Evolutionary conservation across 2,888 invertebrate genomes (phyloP), one percentile per base, ranked within the genome.

Genomic region (Eurois occulta): DNA sequence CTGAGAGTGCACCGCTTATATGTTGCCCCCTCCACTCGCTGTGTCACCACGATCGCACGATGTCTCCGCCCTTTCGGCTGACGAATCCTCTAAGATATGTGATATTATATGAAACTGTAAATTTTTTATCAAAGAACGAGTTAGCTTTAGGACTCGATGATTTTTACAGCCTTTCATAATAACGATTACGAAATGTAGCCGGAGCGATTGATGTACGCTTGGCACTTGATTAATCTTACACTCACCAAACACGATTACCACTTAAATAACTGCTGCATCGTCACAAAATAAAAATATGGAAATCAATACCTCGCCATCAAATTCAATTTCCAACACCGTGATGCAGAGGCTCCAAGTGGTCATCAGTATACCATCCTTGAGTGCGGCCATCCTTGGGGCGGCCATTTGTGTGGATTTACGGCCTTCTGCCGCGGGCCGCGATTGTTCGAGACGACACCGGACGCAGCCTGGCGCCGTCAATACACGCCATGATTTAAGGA

Each of bases 401-500:
- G 84, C 89, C 83, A 89, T 91, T 90, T 88, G 80, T 35, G 66
- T 65, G 89, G 89, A 92, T 91, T 91, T 91, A 91, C 88, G 73
- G 80, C 72, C 70, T 74, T 73, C 81, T 83, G 78, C 62, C 70
- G 52, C 72, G 46, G 73, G 76, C 83, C 69, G 78, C 88, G 80
- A 87, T 91, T 90, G 89, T 89, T 73, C 80, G 84, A 75, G 77
- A 41, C 52, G 80, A 66, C 55, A 62, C 65, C 75, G 72, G 68
- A 68, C 71, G 76, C 62, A 71, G 78, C 46, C 74, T 80, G 78
- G 66, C 83, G 71, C 78, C 87, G 64, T 86, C 88, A 82, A 83
- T 88, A 87, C 80, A 75, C 46, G 46, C 66, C n/a, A 77, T 84
- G 87, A 88, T 87, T 88, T 84, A 84, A 60, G 60, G 32, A 32